Conservation (phyloP, 2,888 invertebrate genomes). For the Lasioglossum leucozonium region DNA sequence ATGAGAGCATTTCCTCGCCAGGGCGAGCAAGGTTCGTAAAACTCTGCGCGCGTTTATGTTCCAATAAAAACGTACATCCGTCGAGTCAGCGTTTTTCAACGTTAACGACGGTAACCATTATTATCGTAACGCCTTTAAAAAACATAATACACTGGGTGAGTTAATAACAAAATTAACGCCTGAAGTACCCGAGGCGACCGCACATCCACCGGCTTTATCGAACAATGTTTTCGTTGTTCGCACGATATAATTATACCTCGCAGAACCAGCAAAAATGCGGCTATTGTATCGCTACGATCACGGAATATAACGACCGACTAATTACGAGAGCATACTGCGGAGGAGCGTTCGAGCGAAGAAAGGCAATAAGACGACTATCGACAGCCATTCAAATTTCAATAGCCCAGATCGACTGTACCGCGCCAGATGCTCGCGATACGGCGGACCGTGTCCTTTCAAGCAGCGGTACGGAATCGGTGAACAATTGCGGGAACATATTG, state of each 20-base stretch:
- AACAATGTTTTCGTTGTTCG: no score
- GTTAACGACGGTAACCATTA: not conserved
- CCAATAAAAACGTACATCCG: not conserved
- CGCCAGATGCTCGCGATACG: slow-evolving; percentile 7
- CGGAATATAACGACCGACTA: not conserved
- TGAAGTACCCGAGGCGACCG: no score
- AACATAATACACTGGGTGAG: not conserved
- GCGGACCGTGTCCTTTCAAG: slow-evolving; percentile 6
- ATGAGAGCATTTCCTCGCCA: not conserved
- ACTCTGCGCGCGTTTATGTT: not conserved
- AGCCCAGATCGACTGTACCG: not conserved
- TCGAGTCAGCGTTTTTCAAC: not conserved
- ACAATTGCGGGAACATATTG: slow-evolving; percentile 25
- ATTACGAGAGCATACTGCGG: not conserved
- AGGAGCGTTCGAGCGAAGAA: not conserved
- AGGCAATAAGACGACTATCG: not conserved
- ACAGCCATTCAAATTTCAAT: slow-evolving; percentile 5
- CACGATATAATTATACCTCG: not conserved
- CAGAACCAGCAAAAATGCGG: not conserved
- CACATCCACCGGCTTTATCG: no score
- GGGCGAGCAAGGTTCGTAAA: not conserved
- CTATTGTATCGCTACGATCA: not conserved
- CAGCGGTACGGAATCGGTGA: not conserved
- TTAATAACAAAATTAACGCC: not conserved
- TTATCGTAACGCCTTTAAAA: not conserved